A percentile compares a stretch with the other conserved stretches of the same genome.
These are phyloP conservation scores for Andrena flavipes DNA, from an alignment of 2,888 invertebrate genomes.

Conservation along the genomic window DNA sequence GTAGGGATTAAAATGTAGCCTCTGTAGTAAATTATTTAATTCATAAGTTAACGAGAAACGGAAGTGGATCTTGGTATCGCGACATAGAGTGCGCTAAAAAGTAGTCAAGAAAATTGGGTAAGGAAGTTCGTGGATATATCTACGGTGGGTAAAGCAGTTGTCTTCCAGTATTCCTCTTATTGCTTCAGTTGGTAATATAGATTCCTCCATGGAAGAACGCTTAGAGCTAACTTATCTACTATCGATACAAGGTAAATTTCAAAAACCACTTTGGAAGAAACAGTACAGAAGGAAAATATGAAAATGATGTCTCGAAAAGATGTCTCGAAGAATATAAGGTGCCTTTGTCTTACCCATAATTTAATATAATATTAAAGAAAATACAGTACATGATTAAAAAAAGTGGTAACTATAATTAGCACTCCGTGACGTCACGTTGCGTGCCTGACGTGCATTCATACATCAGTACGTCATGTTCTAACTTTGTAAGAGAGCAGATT, in stretches of 20 bases:
- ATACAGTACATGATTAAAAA: neutral
- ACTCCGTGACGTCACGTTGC: conserved; percentile 6
- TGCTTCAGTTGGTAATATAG: neutral
- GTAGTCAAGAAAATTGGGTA: neutral
- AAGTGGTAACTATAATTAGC: conserved; percentile 16
- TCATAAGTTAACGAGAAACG: neutral
- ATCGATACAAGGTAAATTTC: neutral
- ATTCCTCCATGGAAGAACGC: neutral
- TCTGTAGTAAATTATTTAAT: neutral
- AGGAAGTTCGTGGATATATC: neutral
- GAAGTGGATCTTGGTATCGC: neutral
- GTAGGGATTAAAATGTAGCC: neutral
- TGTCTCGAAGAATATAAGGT: neutral
- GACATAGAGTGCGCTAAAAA: conserved; percentile 28
- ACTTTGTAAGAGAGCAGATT: neutral
- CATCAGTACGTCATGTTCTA: conserved; percentile 18
- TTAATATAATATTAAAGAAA: neutral
- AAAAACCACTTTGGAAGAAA: neutral
- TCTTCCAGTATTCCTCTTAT: neutral
- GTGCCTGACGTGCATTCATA: conserved; percentile 5
- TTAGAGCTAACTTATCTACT: neutral
- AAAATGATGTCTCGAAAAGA: neutral
- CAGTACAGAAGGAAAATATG: too few species aligned
- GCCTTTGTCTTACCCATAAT: too few species aligned
- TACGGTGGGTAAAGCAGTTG: conserved; percentile 1